phyloP scores from a whole-genome alignment of 1,140 invertebrate genomes.

The Xylocopa sonorina region DNA sequence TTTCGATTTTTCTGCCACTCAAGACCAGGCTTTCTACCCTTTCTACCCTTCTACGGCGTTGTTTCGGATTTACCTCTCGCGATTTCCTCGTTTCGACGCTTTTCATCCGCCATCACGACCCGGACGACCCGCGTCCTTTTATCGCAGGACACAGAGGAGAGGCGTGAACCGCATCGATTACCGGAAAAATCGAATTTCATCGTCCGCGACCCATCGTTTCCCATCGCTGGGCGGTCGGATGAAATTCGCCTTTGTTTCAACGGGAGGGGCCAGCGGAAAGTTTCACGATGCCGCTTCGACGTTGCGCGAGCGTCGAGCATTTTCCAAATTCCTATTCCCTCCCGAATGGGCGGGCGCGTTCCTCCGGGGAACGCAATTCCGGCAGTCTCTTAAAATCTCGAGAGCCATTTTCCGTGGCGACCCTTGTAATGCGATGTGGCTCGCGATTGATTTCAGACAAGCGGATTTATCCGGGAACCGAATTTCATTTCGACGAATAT shows the following conservation, averaged over 20 bases:
- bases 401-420: constrained; percentile 29
- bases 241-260: constrained; percentile 1
- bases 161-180: constrained; percentile 12
- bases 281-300: constrained; percentile 1
- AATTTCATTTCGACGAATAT: constrained; percentile 38
- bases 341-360: no score
- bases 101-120: no score
- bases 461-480: constrained; percentile 41
- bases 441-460: constrained; percentile 45
- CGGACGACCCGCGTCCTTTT: no score
- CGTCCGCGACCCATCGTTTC: background rate
- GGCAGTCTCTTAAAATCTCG: constrained; percentile 36
- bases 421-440: constrained; percentile 37
- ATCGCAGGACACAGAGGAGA: no score
- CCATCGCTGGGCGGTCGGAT: background rate
- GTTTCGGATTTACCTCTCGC: no score
- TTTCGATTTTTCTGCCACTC: background rate
- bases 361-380: constrained; percentile 8
- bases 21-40: background rate
- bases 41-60: background rate
- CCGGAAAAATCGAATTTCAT: constrained; percentile 28
- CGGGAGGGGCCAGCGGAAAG: no score
- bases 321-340: constrained; percentile 26
- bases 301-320: background rate
- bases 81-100: no score